Conservation (phyloP, 2,797 vertebrate species). For the Anas capensis region DNA sequence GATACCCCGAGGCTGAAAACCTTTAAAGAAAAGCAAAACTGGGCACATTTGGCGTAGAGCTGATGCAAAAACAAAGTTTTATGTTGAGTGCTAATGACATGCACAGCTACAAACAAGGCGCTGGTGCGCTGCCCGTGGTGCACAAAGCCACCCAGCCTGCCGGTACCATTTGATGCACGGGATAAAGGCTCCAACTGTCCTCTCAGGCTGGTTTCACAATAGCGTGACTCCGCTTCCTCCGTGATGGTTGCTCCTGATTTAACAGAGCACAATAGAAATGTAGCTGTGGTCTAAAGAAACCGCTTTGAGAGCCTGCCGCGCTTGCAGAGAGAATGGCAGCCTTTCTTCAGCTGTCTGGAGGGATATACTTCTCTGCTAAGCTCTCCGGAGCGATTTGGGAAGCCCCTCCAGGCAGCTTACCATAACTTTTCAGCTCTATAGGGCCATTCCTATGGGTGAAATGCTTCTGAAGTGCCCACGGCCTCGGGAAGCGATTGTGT, state of each 20-base stretch:
- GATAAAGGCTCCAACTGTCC: constrained; percentile 58
- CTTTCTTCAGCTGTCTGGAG: constrained; percentile 71
- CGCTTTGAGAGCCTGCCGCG: background rate
- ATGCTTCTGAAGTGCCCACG: constrained; percentile 75
- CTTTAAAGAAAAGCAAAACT: background rate
- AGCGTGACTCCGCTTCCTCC: constrained; percentile 17
- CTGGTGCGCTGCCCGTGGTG: background rate
- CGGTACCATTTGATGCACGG: constrained; percentile 10
- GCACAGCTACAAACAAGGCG: background rate
- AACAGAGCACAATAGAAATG: constrained; percentile 36
- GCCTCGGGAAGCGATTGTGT: constrained; percentile 70
- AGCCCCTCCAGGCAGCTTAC: constrained; percentile 73
- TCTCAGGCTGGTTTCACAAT: constrained; percentile 11
- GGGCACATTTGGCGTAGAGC: background rate
- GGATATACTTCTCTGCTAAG: constrained; percentile 62
- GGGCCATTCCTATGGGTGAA: constrained; percentile 55
- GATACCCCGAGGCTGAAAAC: background rate
- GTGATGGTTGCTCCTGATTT: constrained; percentile 65
- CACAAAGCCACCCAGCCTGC: constrained; percentile 59
- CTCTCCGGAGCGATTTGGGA: constrained; percentile 29
- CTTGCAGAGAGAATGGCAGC: constrained; percentile 50
- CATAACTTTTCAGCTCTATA: constrained; percentile 70
- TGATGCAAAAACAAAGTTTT: background rate
- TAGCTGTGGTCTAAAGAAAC: constrained; percentile 50
- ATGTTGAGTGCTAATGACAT: background rate